These are phyloP conservation scores for Bugulina stolonifera DNA, from an alignment of 2,888 invertebrate species.

Conservation along the genomic window DNA sequence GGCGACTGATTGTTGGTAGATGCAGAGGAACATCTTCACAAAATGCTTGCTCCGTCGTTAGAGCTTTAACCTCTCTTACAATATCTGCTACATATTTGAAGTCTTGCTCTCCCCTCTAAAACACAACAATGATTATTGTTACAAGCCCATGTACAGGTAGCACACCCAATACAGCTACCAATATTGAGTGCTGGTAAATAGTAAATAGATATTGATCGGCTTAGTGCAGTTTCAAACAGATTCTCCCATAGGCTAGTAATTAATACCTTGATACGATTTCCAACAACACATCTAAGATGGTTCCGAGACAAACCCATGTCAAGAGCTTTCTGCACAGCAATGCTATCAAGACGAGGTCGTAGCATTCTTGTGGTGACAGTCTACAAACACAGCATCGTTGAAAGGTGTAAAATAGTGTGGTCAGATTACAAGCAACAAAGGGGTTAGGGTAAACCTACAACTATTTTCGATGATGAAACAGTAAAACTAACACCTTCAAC, in stretches of 20 bases:
- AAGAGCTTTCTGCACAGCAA: neutral
- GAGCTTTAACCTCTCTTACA: neutral
- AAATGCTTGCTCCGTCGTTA: neutral
- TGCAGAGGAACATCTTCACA: neutral
- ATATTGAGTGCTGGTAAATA: too few relatives aligned
- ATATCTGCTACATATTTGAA: neutral
- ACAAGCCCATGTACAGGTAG: neutral
- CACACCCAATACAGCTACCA: too few relatives aligned
- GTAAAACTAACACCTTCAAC: neutral
- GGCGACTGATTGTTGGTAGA: neutral
- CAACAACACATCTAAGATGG: neutral
- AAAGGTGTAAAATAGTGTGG: too few relatives aligned
- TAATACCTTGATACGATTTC: neutral
- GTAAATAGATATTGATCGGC: too few relatives aligned
- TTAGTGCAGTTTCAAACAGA: too few relatives aligned
- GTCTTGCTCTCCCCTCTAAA: neutral
- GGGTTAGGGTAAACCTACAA: too few relatives aligned
- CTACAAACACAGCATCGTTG: neutral
- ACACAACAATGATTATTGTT: neutral
- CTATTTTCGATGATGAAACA: neutral
- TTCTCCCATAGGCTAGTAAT: too few relatives aligned
- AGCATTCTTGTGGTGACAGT: neutral
- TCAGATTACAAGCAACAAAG: too few relatives aligned
- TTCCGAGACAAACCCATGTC: neutral
- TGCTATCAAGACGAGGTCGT: neutral